phyloP scores from a whole-genome alignment of 2,797 vertebrate species.

The Manis javanica region DNA sequence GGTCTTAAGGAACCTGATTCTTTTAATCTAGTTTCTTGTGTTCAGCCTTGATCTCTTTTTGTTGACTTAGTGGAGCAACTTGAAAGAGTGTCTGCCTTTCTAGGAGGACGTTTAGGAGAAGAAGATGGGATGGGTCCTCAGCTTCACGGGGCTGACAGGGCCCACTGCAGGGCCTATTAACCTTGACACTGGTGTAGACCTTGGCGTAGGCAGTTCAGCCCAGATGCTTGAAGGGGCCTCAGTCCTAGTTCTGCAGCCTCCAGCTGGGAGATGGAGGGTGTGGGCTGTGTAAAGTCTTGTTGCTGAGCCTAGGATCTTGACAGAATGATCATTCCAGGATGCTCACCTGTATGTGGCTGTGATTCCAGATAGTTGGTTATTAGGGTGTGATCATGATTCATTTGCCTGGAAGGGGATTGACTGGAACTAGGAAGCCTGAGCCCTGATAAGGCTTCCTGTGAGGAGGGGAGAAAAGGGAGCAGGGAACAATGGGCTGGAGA shows the following conservation, averaged over 20 bases:
- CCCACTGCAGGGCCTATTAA: background rate
- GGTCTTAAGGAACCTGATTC: background rate
- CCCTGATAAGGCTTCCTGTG: background rate
- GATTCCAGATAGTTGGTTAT: background rate
- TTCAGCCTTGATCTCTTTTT: background rate
- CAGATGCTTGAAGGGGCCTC: background rate
- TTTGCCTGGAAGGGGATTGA: background rate
- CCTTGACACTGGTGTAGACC: background rate
- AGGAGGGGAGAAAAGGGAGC: background rate
- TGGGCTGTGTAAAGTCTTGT: background rate
- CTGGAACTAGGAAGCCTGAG: background rate
- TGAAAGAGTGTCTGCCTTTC: background rate
- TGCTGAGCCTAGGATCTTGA: background rate
- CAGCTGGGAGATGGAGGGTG: background rate
- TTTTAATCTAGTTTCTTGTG: background rate
- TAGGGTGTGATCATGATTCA: background rate
- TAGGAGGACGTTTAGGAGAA: background rate
- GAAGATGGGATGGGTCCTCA: background rate
- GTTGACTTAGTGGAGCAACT: background rate
- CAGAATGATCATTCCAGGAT: background rate
- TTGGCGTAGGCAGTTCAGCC: background rate
- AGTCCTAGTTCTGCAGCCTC: background rate
- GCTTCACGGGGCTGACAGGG: background rate
- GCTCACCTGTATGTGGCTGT: background rate
- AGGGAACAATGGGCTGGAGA: background rate